Evolutionary conservation across 1,140 invertebrate species (phyloP).

Genomic region (Andrena cerasifolii): DNA sequence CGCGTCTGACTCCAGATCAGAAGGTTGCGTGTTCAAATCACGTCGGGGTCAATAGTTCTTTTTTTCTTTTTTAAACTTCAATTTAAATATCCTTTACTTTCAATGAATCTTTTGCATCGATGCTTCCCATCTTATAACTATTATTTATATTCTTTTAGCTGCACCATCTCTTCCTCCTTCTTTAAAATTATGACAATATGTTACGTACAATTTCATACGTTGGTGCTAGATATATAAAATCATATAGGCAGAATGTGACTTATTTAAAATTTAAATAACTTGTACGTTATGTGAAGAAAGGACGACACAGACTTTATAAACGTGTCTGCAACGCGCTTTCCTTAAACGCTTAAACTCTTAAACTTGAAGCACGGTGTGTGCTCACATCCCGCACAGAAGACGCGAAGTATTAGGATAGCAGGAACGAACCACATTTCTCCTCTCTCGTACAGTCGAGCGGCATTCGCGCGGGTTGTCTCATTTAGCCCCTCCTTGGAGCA

Average conservation of each 20-base stretch:
- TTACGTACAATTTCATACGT: too few relatives aligned
- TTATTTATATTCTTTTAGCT: background rate
- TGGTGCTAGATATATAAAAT: too few relatives aligned
- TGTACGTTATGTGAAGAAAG: background rate
- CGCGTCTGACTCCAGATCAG: constrained; percentile 99
- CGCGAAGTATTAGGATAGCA: constrained; percentile 63
- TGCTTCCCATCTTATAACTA: background rate
- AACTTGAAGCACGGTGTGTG: constrained; percentile 63
- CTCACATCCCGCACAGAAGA: constrained; percentile 75
- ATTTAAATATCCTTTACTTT: background rate
- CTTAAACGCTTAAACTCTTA: too few relatives aligned
- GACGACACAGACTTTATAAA: background rate
- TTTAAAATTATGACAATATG: background rate
- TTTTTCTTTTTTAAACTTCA: background rate
- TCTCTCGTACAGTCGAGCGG: constrained; percentile 74
- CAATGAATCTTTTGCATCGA: background rate
- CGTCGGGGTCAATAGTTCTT: constrained; percentile 93
- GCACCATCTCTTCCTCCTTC: background rate
- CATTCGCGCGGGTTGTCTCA: constrained; percentile 81
- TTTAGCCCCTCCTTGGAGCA: constrained; percentile 79
- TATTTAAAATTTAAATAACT: too few relatives aligned
- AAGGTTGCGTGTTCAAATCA: constrained; percentile 99
- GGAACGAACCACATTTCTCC: constrained; percentile 65
- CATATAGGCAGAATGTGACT: too few relatives aligned
- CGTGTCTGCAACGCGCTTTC: constrained; percentile 23